phyloP scores from a whole-genome alignment of 1,140 invertebrate genomes.

The Delia radicum region DNA sequence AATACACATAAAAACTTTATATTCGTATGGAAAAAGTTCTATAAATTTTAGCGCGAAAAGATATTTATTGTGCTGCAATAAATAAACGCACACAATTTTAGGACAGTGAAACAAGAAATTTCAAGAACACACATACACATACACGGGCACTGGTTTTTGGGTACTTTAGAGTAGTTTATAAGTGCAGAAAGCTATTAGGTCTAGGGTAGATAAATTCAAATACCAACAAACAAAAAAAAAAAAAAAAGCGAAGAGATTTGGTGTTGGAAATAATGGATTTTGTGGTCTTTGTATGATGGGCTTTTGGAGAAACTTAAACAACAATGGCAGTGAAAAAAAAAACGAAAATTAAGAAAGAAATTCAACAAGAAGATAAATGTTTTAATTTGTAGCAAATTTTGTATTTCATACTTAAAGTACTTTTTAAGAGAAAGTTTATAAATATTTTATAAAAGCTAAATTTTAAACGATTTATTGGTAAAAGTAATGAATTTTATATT shows the following conservation, averaged over 20 bases:
- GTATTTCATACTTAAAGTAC: neutral
- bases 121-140: neutral
- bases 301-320: neutral
- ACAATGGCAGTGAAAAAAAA: neutral
- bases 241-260: constrained; percentile 12
- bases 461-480: no score
- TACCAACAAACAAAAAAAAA: no score
- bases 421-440: neutral
- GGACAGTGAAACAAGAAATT: neutral
- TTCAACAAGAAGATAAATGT: neutral
- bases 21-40: neutral
- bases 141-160: neutral
- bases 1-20: no score
- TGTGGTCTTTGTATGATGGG: neutral
- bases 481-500: no score
- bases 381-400: neutral
- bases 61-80: constrained; percentile 19
- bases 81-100: constrained; percentile 16
- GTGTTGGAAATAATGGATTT: constrained; percentile 16
- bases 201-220: constrained; percentile 9
- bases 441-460: neutral
- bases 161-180: neutral
- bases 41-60: constrained; percentile 15
- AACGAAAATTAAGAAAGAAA: neutral
- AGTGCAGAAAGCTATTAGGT: neutral